phyloP scores from a whole-genome alignment of 2,797 vertebrate species.

The Lacerta viridis region DNA sequence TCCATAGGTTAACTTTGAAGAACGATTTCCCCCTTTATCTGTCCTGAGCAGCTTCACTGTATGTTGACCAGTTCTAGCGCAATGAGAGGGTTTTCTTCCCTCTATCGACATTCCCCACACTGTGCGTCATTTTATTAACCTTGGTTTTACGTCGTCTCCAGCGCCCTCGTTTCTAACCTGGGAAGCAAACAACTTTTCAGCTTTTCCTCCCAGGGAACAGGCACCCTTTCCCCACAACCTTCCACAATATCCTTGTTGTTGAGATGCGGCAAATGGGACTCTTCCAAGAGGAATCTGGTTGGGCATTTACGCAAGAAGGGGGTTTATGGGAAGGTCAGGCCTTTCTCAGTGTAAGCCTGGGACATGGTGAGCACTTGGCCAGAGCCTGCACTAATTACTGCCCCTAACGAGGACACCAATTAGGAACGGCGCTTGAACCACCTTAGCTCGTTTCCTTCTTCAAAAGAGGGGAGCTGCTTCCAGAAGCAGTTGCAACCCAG shows the following conservation, averaged over 20 bases:
- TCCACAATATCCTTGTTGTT: neutral
- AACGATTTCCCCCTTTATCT: too few relatives aligned
- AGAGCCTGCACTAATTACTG: neutral
- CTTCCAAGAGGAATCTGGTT: too few relatives aligned
- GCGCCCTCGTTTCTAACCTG: neutral
- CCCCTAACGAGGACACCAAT: constrained; percentile 26
- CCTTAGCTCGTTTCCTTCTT: neutral
- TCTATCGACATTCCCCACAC: neutral
- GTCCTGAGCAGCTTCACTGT: too few relatives aligned
- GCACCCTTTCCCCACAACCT: neutral
- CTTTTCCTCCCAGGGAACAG: neutral
- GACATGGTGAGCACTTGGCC: neutral
- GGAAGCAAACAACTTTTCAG: too few relatives aligned
- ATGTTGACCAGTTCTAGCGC: too few relatives aligned
- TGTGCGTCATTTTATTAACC: too few relatives aligned
- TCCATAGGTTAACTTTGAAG: too few relatives aligned
- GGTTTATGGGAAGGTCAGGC: neutral
- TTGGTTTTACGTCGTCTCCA: too few relatives aligned
- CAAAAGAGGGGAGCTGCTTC: neutral
- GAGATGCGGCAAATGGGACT: neutral
- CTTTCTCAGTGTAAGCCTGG: neutral
- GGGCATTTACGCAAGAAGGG: neutral
- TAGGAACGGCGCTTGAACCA: neutral
- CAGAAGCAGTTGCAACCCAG: neutral
- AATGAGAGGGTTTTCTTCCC: too few relatives aligned